Evolutionary conservation across 1,140 invertebrate species (phyloP).

Genomic region (Pachypeltis micranthus): DNA sequence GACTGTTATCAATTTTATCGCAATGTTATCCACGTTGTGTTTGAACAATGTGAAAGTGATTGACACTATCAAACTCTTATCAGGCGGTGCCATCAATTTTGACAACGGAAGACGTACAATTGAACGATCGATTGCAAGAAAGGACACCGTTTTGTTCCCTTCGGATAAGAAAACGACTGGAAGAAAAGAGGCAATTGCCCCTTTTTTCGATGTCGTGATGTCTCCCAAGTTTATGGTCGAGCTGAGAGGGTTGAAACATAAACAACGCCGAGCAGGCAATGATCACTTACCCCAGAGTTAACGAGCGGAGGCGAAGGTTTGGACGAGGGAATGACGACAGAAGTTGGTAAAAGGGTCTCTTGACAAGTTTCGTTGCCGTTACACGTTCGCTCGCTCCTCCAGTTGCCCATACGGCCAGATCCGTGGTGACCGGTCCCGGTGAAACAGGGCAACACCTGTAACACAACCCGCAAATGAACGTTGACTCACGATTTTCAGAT

Average conservation of each 20-base stretch:
- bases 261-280: too few relatives aligned
- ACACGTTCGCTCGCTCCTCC: conserved; percentile 50
- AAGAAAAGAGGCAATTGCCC: background rate
- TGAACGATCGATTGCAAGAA: too few relatives aligned
- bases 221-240: background rate
- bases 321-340: conserved; percentile 23
- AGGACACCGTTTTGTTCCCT: too few relatives aligned
- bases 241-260: background rate
- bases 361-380: conserved; percentile 63
- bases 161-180: background rate
- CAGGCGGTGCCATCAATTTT: too few relatives aligned
- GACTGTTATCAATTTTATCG: too few relatives aligned
- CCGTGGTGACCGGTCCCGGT: conserved; percentile 32
- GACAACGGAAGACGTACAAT: too few relatives aligned
- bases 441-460: conserved; percentile 62
- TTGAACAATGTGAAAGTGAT: too few relatives aligned
- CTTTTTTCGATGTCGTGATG: background rate
- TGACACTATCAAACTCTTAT: too few relatives aligned
- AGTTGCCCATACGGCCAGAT: conserved; percentile 29
- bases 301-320: conserved; percentile 10
- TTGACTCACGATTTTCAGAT: too few relatives aligned
- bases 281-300: conserved; percentile 7
- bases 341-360: conserved; percentile 48
- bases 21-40: too few relatives aligned
- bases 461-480: conserved; percentile 2